Base-by-base conservation (phyloP, 53 echinoderm and acorn worm genomes). In the Apostichopus leukothele region DNA sequence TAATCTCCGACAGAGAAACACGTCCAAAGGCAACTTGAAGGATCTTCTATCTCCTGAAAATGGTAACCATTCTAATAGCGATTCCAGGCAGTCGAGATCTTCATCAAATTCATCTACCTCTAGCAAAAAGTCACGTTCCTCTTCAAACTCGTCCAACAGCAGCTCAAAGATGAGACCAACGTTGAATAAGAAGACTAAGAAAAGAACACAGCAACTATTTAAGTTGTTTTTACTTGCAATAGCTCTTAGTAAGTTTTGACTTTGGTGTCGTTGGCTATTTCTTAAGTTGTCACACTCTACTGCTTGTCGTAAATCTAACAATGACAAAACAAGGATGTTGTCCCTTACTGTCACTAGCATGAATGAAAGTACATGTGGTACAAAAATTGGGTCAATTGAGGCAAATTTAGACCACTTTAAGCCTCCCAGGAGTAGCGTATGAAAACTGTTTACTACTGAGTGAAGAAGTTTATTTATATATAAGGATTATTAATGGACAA, bases 121-220 rank as follows among this genome's bases (percentile, higher is more conserved):
- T 11, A 54, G 54, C 53, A 81, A 55, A 22, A 54, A 53, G 1
- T 81, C 81, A 55, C 14, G 54, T 21, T 54, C 54, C 22, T 81
- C 81, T 14, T 81, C 81, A 81, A 81, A 52, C 60, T 81, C 81
- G 7, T 81, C 81, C 53, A 81, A 52, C 60, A 19, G 81, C 11
- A 81, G 81, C 25, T 54, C 55, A 54, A 81, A 55, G 59, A 81
- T 81, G 81, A 57, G 60, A 22, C 59, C 81, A 59, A 14, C 81
- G 18, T 54, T 59, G n/a, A 81, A 81, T 20, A 81, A 59, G 20
- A 25, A 55, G 54, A 19, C 53, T 79, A n/a, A 59, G 11, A 81
- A 81, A 59, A 81, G 50, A 54, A 1, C 81, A 18, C 21, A n/a
- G 23, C 18, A 50, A 79, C 39, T 39, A 39, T 53, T 52, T 18